phyloP scores from a whole-genome alignment of 2,113 vertebrate species.

The Ophiodon elongatus region DNA sequence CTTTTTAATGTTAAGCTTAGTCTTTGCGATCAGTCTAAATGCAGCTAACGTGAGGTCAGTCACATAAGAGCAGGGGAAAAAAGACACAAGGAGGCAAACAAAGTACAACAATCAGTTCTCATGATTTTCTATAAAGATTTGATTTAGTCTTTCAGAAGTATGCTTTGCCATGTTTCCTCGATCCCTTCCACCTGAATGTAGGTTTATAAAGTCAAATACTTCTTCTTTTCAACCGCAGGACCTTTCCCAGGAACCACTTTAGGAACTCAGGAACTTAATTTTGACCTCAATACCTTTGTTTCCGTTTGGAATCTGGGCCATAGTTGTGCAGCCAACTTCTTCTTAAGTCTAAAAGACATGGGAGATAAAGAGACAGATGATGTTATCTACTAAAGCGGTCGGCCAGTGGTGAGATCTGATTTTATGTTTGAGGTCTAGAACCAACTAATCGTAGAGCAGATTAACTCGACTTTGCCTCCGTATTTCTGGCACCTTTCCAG shows the following conservation, averaged over 20 bases:
- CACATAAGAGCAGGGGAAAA: not conserved
- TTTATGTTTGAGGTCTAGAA: not conserved
- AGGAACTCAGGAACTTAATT: not conserved
- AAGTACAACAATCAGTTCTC: not conserved
- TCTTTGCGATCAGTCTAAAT: not conserved
- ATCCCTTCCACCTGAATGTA: not conserved
- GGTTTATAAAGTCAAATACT: not conserved
- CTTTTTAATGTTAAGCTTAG: not conserved
- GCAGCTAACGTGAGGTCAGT: not conserved
- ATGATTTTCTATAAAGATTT: not conserved
- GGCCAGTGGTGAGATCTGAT: not conserved
- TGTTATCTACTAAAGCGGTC: not conserved
- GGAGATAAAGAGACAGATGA: not conserved
- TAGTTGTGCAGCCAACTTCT: not conserved
- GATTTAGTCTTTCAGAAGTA: not conserved
- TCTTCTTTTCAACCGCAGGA: not conserved
- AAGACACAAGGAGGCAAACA: not conserved
- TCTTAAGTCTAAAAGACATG: not conserved
- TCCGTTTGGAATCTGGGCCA: not conserved
- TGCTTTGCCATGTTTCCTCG: not conserved
- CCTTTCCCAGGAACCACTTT: conserved; percentile 1
- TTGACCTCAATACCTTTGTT: not conserved
- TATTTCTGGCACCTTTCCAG: not conserved
- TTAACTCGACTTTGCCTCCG: not conserved
- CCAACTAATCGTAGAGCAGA: not conserved